A percentile compares a stretch with the other conserved stretches of the same genome.
Evolutionary conservation across 2,888 invertebrate genomes (phyloP).

Genomic region (Sepiola atlantica): DNA sequence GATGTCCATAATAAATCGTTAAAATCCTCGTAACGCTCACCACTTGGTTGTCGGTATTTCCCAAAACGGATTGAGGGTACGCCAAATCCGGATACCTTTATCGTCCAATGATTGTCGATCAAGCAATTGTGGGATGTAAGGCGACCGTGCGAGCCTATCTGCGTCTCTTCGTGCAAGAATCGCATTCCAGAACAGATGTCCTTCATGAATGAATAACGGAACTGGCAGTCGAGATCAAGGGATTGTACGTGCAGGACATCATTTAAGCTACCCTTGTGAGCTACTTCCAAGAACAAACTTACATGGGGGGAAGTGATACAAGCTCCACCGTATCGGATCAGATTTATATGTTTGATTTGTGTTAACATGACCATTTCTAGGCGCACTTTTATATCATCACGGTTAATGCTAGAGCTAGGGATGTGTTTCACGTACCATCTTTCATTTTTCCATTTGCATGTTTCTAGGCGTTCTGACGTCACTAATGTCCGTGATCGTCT

Average conservation of each 20-base stretch:
- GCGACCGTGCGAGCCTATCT: slow-evolving; percentile 62
- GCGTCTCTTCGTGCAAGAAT: slow-evolving; percentile 62
- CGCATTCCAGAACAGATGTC: slow-evolving; percentile 65
- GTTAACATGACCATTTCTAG: slow-evolving; percentile 56
- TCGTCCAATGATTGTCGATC: slow-evolving; percentile 63
- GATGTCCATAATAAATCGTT: slow-evolving; percentile 61
- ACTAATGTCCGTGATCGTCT: slow-evolving; percentile 54
- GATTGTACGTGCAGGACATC: slow-evolving; percentile 64
- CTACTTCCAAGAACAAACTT: slow-evolving; percentile 54
- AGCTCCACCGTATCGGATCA: slow-evolving; percentile 58
- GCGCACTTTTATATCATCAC: slow-evolving; percentile 54
- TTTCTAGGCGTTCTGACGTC: slow-evolving; percentile 50
- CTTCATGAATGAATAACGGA: slow-evolving; percentile 63
- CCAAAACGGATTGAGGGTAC: not conserved
- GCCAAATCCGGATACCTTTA: not conserved
- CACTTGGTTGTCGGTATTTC: not conserved
- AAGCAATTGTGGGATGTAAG: slow-evolving; percentile 65
- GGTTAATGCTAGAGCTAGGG: slow-evolving; percentile 54
- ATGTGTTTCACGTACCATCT: slow-evolving; percentile 57
- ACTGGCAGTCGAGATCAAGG: slow-evolving; percentile 66
- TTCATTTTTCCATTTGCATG: slow-evolving; percentile 57
- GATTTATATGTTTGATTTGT: slow-evolving; percentile 57
- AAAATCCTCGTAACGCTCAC: not conserved
- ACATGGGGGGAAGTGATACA: slow-evolving; percentile 59
- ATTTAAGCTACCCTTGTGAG: slow-evolving; percentile 64